Evolutionary conservation across 2,113 vertebrate species (phyloP).

Genomic region (Gnathonemus longibarbis): DNA sequence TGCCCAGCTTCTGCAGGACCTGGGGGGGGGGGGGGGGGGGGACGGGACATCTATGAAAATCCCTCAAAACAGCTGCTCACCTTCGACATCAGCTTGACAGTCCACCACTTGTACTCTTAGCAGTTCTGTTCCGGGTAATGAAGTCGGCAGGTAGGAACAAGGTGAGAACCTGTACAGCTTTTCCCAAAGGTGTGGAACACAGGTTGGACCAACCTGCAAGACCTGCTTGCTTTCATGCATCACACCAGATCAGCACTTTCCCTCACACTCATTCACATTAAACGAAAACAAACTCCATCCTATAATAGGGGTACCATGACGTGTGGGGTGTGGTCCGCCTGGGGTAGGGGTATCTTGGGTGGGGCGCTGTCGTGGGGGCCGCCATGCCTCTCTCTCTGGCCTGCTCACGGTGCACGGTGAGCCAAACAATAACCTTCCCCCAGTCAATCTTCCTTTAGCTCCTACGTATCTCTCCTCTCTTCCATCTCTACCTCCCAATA

Average conservation of each 20-base stretch:
- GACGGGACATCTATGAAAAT: neutral
- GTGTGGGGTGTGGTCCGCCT: neutral
- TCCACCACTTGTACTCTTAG: neutral
- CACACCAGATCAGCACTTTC: neutral
- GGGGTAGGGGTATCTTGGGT: neutral
- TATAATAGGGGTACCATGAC: neutral
- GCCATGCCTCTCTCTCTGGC: neutral
- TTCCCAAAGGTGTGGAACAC: neutral
- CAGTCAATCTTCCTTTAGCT: neutral
- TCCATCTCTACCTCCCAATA: neutral
- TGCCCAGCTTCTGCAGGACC: conserved; percentile 96
- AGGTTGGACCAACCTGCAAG: neutral
- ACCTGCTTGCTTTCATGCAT: neutral
- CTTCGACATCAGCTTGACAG: neutral
- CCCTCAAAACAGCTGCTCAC: neutral
- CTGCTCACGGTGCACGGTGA: neutral
- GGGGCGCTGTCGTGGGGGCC: too few relatives aligned
- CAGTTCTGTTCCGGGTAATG: neutral
- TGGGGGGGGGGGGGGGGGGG: conserved; percentile 39
- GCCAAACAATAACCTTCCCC: neutral
- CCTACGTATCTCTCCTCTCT: neutral
- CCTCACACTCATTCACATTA: neutral
- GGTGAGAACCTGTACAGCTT: neutral
- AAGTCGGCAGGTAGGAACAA: neutral
- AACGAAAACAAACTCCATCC: neutral